These are phyloP conservation scores for Mergus octosetaceus DNA, from an alignment of 2,797 vertebrate species.

Conservation along the genomic window DNA sequence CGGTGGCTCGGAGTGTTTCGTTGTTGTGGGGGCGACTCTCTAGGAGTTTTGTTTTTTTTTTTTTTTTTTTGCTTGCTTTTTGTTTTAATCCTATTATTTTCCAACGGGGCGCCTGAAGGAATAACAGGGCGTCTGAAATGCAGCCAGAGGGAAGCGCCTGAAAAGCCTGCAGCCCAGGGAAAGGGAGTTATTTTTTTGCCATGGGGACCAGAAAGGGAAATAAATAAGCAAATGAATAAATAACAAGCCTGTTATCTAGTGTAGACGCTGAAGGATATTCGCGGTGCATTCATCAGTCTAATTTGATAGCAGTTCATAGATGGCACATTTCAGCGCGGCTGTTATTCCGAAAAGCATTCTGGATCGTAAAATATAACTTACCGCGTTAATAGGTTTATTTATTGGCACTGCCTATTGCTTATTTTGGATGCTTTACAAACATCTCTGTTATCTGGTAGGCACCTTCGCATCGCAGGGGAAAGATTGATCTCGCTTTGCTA, in stretches of 20 bases:
- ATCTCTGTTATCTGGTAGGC: conserved; percentile 80
- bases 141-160: not conserved
- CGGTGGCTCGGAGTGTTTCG: not conserved
- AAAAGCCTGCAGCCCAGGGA: not conserved
- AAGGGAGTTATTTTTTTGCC: not conserved
- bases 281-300: conserved; percentile 56
- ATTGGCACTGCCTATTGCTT: conserved; percentile 83
- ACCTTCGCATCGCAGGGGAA: conserved; percentile 65
- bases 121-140: not conserved
- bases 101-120: not conserved
- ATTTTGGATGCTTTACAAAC: conserved; percentile 84
- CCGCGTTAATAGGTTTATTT: conserved; percentile 84
- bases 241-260: conserved; percentile 37
- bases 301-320: conserved; percentile 65
- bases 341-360: conserved; percentile 76
- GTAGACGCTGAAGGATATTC: conserved; percentile 48
- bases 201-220: conserved; percentile 8
- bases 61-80: not conserved
- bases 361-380: conserved; percentile 84
- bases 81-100: not conserved
- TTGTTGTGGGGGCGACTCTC: not conserved
- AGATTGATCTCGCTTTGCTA: conserved; percentile 41
- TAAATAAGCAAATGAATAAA: conserved; percentile 51
- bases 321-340: conserved; percentile 73
- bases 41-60: not conserved